A percentile compares a stretch with the other conserved stretches of the same genome.
phyloP scores from a whole-genome alignment of 2,113 vertebrate genomes.

The Tamias sibiricus region DNA sequence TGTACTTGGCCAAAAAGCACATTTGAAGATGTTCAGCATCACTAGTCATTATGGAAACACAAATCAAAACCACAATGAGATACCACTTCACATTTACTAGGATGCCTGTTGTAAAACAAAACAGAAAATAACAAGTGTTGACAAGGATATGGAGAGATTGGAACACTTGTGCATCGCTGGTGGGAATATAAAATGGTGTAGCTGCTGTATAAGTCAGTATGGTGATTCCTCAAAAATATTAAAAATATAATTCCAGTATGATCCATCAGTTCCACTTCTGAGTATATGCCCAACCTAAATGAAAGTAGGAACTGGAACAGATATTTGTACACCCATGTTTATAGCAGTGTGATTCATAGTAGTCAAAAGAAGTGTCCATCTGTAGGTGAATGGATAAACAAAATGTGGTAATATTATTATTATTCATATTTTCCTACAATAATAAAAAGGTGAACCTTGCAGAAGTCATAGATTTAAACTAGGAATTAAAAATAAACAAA shows the following conservation, averaged over 20 bases:
- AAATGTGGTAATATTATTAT: too few relatives aligned
- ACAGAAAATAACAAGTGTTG: not conserved
- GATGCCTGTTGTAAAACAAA: not conserved
- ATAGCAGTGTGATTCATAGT: not conserved
- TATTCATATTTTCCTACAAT: not conserved
- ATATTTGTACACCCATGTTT: not conserved
- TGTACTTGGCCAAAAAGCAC: too few relatives aligned
- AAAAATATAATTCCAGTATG: not conserved
- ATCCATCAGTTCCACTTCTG: not conserved
- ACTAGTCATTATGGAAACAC: too few relatives aligned
- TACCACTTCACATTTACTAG: not conserved
- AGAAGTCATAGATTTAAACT: not conserved
- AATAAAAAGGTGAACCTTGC: not conserved
- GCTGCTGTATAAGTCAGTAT: not conserved
- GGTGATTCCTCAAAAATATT: not conserved
- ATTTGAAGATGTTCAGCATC: too few relatives aligned
- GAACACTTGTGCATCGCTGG: not conserved
- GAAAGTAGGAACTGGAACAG: not conserved
- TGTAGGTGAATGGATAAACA: too few relatives aligned
- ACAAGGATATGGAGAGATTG: not conserved
- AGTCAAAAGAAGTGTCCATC: too few relatives aligned
- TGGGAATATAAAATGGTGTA: too few relatives aligned
- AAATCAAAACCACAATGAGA: too few relatives aligned
- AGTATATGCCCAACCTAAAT: not conserved
- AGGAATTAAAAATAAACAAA: not conserved